Conservation (phyloP, 2,888 invertebrate species). For the Eilema griseolum region DNA sequence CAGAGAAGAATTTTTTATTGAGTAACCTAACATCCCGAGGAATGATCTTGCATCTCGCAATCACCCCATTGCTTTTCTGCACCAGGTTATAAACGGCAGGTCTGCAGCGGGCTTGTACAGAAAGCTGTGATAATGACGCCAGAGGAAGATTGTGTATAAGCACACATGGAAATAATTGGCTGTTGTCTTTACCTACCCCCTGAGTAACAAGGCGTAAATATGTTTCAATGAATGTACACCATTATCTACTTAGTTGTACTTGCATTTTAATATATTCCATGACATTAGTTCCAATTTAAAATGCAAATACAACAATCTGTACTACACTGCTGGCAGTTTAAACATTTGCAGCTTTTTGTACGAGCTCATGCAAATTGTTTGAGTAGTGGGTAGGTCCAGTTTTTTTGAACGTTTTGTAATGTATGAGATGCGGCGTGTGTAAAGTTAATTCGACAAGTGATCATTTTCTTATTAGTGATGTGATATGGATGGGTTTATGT, state of each 20-base stretch:
- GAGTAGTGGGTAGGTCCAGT: constrained; percentile 19
- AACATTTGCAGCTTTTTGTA: constrained; percentile 37
- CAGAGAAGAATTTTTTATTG: too few relatives aligned
- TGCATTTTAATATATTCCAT: constrained; percentile 32
- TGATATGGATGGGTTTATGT: constrained; percentile 47
- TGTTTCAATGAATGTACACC: constrained; percentile 3
- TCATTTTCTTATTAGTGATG: constrained; percentile 56
- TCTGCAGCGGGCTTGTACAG: too few relatives aligned
- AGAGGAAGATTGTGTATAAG: not conserved
- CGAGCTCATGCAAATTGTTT: constrained; percentile 51
- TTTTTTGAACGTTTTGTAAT: constrained; percentile 44
- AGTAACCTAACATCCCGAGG: too few relatives aligned
- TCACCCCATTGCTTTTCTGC: too few relatives aligned
- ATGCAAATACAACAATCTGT: constrained; percentile 49
- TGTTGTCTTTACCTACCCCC: too few relatives aligned
- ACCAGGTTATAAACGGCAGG: too few relatives aligned
- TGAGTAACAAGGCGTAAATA: not conserved
- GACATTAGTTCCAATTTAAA: constrained; percentile 50
- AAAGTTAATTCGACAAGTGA: constrained; percentile 55
- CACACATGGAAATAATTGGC: not conserved
- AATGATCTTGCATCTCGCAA: too few relatives aligned
- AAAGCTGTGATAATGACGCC: too few relatives aligned
- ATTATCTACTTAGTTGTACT: constrained; percentile 21
- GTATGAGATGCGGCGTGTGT: constrained; percentile 31
- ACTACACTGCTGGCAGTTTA: constrained; percentile 25